Evolutionary conservation across 2,113 vertebrate genomes (phyloP), one percentile per base, ranked within the genome.

Genomic region (Baryphthengus martii): DNA sequence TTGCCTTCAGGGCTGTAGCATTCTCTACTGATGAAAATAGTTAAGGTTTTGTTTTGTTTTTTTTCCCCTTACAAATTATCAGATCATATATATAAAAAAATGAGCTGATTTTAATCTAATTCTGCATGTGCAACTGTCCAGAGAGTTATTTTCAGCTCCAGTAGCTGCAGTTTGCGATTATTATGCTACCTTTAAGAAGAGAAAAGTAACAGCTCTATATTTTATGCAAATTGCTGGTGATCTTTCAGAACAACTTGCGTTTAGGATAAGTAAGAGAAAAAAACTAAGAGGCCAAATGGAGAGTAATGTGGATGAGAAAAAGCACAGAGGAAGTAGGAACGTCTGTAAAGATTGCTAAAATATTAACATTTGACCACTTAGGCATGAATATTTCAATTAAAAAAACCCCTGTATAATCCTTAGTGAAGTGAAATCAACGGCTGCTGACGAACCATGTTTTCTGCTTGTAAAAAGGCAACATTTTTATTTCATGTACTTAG

Each of bases 91-190:
- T n/a, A n/a, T n/a, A 50, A 98, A 97, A 97, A 97, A 98, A 97
- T 94, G 90, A 96, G 93, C 97, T 97, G 94, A 96, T 97, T 98
- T 97, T 97, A 97, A 97, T 97, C 97, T 98, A 98, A 97, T 97
- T 97, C 93, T 94, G 95, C 96, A 94, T 97, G 96, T 96, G 96
- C 93, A 96, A 97, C 93, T 97, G 95, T 97, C 96, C 95, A 87
- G 96, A 97, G 97, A 98, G 96, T 96, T 98, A 97, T 97, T 98
- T 98, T 97, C 97, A 98, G 97, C 97, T 97, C 89, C 68, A 88
- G 96, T 97, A 96, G 95, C 62, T 98, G 95, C 97, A 96, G 92
- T 96, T 97, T 95, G 95, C 88, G 97, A 97, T 98, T 97, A 97
- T 96, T 96, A 90, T 63, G 93, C 88, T 97, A 91, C 93, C 93